Evolutionary conservation across 2,797 vertebrate genomes (phyloP).

Genomic region (Rhadinocentrus ornatus): DNA sequence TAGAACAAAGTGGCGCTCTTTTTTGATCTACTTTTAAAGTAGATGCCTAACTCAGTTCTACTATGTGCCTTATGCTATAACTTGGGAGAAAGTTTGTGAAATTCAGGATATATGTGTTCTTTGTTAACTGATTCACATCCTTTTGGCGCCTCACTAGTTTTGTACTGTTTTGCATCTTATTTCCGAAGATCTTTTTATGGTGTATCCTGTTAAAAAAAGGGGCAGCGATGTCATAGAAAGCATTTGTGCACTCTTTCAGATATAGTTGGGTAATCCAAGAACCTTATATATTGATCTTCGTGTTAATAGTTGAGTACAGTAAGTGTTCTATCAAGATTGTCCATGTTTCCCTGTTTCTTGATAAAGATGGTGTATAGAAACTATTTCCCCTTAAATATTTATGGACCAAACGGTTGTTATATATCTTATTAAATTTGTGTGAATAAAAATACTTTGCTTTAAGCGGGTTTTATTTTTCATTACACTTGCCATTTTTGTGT

Average conservation of each 20-base stretch:
- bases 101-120: constrained; percentile 99
- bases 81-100: constrained; percentile 99
- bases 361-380: constrained; percentile 99
- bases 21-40: constrained; percentile 93
- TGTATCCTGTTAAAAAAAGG: constrained; percentile 95
- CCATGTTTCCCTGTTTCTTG: constrained; percentile 99
- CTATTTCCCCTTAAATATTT: constrained; percentile 99
- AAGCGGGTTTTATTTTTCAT: constrained; percentile 98
- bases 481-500: constrained; percentile 82
- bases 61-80: constrained; percentile 99
- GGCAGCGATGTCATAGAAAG: constrained; percentile 97
- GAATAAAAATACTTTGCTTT: constrained; percentile 99
- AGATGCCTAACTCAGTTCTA: constrained; percentile 99
- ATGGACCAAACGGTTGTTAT: constrained; percentile 99
- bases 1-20: constrained; percentile 95
- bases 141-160: constrained; percentile 99
- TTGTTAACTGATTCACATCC: constrained; percentile 98
- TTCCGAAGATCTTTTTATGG: constrained; percentile 99
- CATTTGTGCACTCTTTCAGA: constrained; percentile 98
- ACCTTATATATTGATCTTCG: constrained; percentile 99
- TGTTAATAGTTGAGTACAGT: constrained; percentile 99
- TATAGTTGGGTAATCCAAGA: constrained; percentile 97
- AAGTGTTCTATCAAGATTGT: constrained; percentile 99
- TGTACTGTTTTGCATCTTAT: constrained; percentile 99
- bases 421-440: constrained; percentile 99